phyloP scores from a whole-genome alignment of 2,888 invertebrate genomes.

The Neoitamus cyanurus region DNA sequence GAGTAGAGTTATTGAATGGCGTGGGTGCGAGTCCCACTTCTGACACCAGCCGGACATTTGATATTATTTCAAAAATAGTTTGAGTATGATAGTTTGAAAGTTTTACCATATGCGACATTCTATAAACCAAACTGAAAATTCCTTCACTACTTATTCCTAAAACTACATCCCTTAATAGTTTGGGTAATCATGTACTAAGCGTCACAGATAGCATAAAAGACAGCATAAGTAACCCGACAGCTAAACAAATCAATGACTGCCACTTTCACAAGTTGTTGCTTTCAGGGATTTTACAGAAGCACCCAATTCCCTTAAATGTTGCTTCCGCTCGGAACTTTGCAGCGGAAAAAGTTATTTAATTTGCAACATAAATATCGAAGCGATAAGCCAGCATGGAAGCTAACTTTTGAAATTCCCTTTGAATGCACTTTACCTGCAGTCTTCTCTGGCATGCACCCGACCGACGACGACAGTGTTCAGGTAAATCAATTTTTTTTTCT shows the following conservation, averaged over 20 bases:
- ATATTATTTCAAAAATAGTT: too few species aligned
- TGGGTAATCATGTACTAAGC: too few species aligned
- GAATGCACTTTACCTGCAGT: neutral
- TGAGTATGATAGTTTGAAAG: too few species aligned
- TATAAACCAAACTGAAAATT: too few species aligned
- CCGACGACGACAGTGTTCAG: neutral
- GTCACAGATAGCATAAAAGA: too few species aligned
- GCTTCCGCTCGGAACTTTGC: neutral
- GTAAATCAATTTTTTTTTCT: neutral
- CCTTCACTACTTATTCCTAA: too few species aligned
- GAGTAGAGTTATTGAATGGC: too few species aligned
- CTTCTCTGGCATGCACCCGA: neutral
- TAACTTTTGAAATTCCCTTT: neutral
- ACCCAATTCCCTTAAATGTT: neutral
- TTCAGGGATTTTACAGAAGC: neutral
- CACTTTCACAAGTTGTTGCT: neutral
- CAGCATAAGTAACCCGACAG: too few species aligned
- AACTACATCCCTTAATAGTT: too few species aligned
- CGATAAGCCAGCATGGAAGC: neutral
- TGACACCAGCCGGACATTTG: too few species aligned
- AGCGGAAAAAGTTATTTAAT: neutral
- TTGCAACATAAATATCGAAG: neutral
- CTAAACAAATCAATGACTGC: neutral
- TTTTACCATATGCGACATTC: too few species aligned
- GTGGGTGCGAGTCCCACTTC: too few species aligned